Conservation (phyloP, 2,888 invertebrate genomes). For the Erebia palarica region DNA sequence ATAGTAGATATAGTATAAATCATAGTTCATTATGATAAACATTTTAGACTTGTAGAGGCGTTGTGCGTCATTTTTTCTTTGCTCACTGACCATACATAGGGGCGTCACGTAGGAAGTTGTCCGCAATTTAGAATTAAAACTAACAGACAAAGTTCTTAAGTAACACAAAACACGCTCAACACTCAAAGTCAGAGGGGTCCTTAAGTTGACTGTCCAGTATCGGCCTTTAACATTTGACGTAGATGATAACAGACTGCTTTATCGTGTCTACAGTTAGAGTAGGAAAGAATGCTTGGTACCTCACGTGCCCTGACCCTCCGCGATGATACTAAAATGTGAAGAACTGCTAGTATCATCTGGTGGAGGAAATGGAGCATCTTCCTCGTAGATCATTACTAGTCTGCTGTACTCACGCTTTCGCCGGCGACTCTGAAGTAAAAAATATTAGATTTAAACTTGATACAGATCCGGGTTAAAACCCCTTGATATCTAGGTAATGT, state of each 20-base stretch:
- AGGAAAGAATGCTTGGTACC: neutral
- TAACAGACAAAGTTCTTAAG: no score
- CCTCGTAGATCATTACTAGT: conserved; percentile 86
- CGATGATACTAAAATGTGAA: conserved; percentile 22
- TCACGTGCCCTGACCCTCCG: no score
- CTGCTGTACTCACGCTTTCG: conserved; percentile 78
- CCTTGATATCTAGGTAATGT: neutral
- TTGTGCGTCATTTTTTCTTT: no score
- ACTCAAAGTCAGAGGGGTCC: neutral
- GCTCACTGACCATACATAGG: no score
- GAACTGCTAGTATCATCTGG: conserved; percentile 38
- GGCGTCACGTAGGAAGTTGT: no score
- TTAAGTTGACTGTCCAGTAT: neutral
- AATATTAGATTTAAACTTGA: neutral
- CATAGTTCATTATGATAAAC: no score
- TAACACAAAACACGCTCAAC: neutral
- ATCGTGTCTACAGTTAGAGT: neutral
- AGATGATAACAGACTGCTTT: neutral
- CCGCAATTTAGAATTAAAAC: no score
- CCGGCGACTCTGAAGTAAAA: conserved; percentile 45
- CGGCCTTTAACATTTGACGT: neutral
- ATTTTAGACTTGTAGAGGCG: no score
- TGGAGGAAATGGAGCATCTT: conserved; percentile 86
- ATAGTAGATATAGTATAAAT: no score
- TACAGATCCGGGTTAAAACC: neutral